These are phyloP conservation scores for Mesoligia furuncula DNA, from an alignment of 2,888 invertebrate species.

Conservation along the genomic window DNA sequence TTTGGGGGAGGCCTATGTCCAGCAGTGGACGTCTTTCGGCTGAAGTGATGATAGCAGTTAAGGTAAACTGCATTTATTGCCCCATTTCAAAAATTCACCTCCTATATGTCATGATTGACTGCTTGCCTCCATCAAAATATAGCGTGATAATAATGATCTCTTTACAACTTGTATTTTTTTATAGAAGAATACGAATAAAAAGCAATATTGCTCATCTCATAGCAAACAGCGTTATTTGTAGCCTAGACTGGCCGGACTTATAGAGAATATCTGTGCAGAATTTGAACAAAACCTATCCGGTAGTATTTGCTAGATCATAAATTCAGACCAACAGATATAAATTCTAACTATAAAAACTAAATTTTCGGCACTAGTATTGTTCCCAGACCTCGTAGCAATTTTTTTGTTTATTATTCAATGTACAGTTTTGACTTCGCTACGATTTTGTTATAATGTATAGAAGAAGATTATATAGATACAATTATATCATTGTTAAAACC, in stretches of 20 bases:
- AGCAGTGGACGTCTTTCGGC: too few species aligned
- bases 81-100: too few species aligned
- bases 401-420: not conserved
- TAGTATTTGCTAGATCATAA: not conserved
- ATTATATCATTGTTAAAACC: conserved; percentile 40
- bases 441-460: not conserved
- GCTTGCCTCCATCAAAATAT: not conserved
- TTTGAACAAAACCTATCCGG: not conserved
- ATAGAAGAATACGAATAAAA: not conserved
- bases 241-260: not conserved
- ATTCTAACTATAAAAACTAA: not conserved
- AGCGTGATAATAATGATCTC: not conserved
- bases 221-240: not conserved
- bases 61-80: too few species aligned
- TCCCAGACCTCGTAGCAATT: not conserved
- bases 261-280: not conserved
- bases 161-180: too few species aligned
- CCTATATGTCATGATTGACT: not conserved
- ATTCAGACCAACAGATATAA: not conserved
- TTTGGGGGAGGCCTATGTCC: too few species aligned
- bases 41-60: not conserved
- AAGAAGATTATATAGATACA: conserved; percentile 42
- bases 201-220: not conserved
- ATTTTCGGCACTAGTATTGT: not conserved
- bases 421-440: not conserved